A percentile compares a stretch with the other conserved stretches of the same genome.
Conservation (phyloP, 1,140 invertebrate species). For the Dendrolimus punctatus region DNA sequence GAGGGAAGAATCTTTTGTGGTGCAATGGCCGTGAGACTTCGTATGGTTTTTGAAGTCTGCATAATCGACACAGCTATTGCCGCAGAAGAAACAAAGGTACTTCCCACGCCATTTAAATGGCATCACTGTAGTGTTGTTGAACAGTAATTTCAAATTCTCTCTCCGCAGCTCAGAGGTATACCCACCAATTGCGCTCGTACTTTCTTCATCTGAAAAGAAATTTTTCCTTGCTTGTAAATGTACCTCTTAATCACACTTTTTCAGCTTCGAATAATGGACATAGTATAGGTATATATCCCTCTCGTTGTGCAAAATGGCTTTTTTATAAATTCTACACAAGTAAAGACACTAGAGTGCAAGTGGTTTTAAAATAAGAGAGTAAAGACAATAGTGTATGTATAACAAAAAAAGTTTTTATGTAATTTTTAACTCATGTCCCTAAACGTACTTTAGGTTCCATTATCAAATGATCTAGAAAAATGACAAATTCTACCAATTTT, state of each 20-base stretch:
- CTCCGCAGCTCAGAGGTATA: conserved; percentile 39
- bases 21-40: conserved; percentile 37
- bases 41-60: conserved; percentile 46
- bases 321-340: no score
- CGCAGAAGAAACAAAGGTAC: conserved; percentile 54
- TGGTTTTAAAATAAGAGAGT: no score
- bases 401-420: conserved; percentile 40
- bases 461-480: conserved; percentile 36
- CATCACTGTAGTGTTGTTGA: conserved; percentile 53
- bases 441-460: conserved; percentile 33
- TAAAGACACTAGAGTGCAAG: no score
- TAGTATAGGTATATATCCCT: no score
- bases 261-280: conserved; percentile 9
- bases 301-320: no score
- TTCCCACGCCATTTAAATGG: conserved; percentile 59
- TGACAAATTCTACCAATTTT: conserved; percentile 23
- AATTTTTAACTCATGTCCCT: conserved; percentile 24
- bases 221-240: conserved; percentile 31
- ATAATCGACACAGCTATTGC: conserved; percentile 36
- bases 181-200: conserved; percentile 31
- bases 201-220: conserved; percentile 58
- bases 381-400: conserved; percentile 37
- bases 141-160: conserved; percentile 54
- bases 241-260: not conserved
- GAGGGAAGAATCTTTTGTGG: conserved; percentile 33